Base-by-base conservation (phyloP, 2,797 vertebrate genomes). In the Glossophaga mutica region DNA sequence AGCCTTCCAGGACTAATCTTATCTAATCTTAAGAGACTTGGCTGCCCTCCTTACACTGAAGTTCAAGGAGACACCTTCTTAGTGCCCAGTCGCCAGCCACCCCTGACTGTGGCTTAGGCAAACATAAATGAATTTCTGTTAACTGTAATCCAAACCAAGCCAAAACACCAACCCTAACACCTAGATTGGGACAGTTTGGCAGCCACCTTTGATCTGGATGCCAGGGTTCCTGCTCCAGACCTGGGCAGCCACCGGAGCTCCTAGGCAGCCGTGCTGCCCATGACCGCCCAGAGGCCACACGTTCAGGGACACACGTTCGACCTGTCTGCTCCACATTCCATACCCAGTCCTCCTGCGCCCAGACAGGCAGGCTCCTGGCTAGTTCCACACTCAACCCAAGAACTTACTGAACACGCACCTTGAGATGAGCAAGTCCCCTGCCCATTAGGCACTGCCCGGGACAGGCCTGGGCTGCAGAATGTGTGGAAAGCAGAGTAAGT, bases 51-150 rank as follows among this genome's bases (percentile, higher is more conserved):
- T 52, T n/a, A 21, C 5, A 4, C 32, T 15, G 44, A 50, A 29
- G 59, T 46, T 74, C 67, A 37, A 57, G 73, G 85, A 87, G n/a
- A 26, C 29, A 21, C 21, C 55, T n/a, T 67, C 9, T 14, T 1
- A 34, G 22, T 29, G 11, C n/a, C 9, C 21, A 1, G 10, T 29
- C 0, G 0, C 48, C 1, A 0, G 34, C 21, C 0, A 6, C 67
- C 34, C 39, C 74, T 12, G 37, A 22, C 21, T 32, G 32, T 22
- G 57, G 48, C 84, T 62, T 32, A 48, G 74, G 81, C 46, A 11
- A 11, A 29, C 21, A 65, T 5, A 32, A 15, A n/a, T 0, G 10
- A 21, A 65, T 42, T 67, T 84, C 78, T 88, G 34, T 19, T 42
- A 46, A 3, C n/a, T 32, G 32, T 24, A 46, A 16, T 73, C 24